Percentiles rank a stretch among this genome's conserved stretches.
phyloP scores from a whole-genome alignment of 2,888 invertebrate species.

The Aethes cnicana region DNA sequence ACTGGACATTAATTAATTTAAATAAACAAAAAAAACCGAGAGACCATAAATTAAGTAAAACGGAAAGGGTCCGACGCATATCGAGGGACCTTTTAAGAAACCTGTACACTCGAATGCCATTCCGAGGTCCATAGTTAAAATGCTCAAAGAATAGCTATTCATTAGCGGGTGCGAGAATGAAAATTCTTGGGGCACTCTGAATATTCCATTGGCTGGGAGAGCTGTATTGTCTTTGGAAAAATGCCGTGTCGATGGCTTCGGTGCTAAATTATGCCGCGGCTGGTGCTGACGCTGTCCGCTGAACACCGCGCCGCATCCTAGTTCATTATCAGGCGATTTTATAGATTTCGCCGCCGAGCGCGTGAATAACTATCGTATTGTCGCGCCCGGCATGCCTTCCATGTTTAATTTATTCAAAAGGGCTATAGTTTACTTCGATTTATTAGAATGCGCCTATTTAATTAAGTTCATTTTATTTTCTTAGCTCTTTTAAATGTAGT shows the following conservation, averaged over 20 bases:
- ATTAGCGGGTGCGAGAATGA: conserved; percentile 82
- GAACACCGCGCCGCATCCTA: conserved; percentile 54
- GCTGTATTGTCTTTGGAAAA: conserved; percentile 81
- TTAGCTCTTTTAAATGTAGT: neutral
- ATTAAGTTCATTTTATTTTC: neutral
- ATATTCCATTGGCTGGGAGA: conserved; percentile 71
- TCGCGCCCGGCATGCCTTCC: conserved; percentile 35
- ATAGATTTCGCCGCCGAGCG: conserved; percentile 55
- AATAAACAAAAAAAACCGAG: conserved; percentile 65
- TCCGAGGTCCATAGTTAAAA: conserved; percentile 80
- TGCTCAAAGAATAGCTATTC: conserved; percentile 82
- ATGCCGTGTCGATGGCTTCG: conserved; percentile 60
- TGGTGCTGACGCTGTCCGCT: conserved; percentile 52
- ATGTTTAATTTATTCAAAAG: conserved; percentile 25
- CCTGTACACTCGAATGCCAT: conserved; percentile 80
- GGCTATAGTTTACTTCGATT: conserved; percentile 19
- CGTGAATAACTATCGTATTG: conserved; percentile 49
- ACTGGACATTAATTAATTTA: conserved; percentile 72
- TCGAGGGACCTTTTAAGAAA: conserved; percentile 79
- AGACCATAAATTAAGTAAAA: conserved; percentile 75
- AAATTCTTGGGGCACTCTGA: conserved; percentile 79
- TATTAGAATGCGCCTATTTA: conserved; percentile 8
- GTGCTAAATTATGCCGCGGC: conserved; percentile 73
- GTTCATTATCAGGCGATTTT: conserved; percentile 62
- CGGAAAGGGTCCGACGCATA: conserved; percentile 78